These are phyloP conservation scores for Rotaria macrura DNA, from an alignment of 2,888 invertebrate genomes.

Conservation along the genomic window DNA sequence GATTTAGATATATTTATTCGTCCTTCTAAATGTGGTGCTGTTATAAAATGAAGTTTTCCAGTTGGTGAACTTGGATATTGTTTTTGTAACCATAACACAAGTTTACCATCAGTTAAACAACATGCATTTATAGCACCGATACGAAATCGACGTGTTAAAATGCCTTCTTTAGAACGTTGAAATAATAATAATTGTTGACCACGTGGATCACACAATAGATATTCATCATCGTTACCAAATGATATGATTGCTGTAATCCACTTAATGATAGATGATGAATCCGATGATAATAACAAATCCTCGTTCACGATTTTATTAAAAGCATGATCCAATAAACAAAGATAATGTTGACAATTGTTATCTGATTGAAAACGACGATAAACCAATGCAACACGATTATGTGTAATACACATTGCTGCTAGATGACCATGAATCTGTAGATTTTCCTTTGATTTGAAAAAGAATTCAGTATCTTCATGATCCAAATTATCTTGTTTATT, in stretches of 20 bases:
- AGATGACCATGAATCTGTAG: neutral
- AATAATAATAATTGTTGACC: slow-evolving; percentile 3
- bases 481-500: neutral
- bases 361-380: neutral
- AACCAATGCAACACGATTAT: neutral
- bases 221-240: neutral
- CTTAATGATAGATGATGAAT: neutral
- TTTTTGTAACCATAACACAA: slow-evolving; percentile 16
- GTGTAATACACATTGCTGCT: neutral
- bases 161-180: neutral
- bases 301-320: neutral
- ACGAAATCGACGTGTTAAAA: neutral
- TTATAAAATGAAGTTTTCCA: slow-evolving; percentile 5
- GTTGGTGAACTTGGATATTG: slow-evolving; percentile 8
- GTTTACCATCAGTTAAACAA: neutral
- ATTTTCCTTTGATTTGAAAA: neutral
- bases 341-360: neutral
- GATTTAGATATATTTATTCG: neutral
- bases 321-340: neutral
- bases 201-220: slow-evolving; percentile 10
- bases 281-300: neutral
- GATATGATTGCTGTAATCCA: neutral
- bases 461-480: neutral
- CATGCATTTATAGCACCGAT: neutral
- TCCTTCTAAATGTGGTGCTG: neutral